These are phyloP conservation scores for Lycodopsis pacificus DNA, from an alignment of 2,797 vertebrate genomes.

Conservation along the genomic window DNA sequence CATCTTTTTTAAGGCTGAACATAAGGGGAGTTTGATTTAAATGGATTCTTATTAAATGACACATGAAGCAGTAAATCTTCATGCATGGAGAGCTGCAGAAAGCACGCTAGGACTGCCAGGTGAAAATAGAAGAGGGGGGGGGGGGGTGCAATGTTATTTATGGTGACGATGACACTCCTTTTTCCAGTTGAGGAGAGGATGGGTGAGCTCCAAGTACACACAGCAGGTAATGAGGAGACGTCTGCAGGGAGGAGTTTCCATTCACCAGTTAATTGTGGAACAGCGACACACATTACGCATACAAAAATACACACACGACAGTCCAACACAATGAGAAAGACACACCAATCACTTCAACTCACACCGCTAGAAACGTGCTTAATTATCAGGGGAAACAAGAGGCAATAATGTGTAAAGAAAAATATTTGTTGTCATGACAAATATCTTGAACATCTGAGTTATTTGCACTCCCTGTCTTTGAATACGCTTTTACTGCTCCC, in stretches of 20 bases:
- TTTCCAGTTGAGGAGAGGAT: constrained; percentile 59
- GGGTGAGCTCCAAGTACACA: constrained; percentile 47
- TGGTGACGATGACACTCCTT: constrained; percentile 66
- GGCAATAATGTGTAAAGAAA: background rate
- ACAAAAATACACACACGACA: constrained; percentile 16
- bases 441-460: constrained; percentile 7
- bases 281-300: constrained; percentile 32
- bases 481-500: background rate
- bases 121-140: constrained; percentile 41
- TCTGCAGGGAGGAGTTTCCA: constrained; percentile 63
- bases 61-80: constrained; percentile 69
- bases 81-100: constrained; percentile 44
- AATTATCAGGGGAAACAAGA: constrained; percentile 10
- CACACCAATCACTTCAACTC: background rate
- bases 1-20: constrained; percentile 51
- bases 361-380: background rate
- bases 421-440: constrained; percentile 3
- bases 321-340: background rate
- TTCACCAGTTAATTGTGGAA: constrained; percentile 61
- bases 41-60: constrained; percentile 69
- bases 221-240: constrained; percentile 62
- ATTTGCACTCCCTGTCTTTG: background rate
- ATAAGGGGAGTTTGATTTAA: constrained; percentile 62
- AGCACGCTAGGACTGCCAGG: constrained; percentile 45
- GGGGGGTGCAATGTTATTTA: constrained; percentile 66